Evolutionary conservation across 92 coral and sea anemone genomes (phyloP), one percentile per base, ranked within the genome.

Genomic region (Parazoanthus atlanticus): DNA sequence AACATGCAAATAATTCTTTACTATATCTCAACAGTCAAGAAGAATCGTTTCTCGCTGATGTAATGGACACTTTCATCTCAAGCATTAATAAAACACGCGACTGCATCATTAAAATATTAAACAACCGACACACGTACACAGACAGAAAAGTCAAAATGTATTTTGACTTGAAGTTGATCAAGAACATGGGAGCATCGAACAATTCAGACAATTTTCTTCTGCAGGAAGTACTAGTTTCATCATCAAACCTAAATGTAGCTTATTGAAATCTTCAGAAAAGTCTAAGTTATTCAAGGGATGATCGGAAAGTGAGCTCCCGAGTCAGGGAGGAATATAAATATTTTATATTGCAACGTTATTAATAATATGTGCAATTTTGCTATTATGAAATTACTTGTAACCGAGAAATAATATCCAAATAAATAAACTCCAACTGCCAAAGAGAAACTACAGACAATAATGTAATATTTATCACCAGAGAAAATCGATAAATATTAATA

Each of bases 371-470:
- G 69, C 12, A 47, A 19, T 29, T 31, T 54, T 54, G 41, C 54
- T 54, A 56, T 80, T 28, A 80, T 2, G 12, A 80, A 80, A 80
- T 54, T 54, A 28, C 71, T 49, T 30, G 67, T 29, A 49, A 54
- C 58, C 46, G n/a, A 38, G 47, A 25, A 34, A 29, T 64, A 56
- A 80, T 80, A 80, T 56, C 43, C 17, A 80, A 67, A 80, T 80
- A 52, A 80, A 28, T 15, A 6, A 30, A 21, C 9, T 29, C 46
- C 47, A 12, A 25, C 84, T 16, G 9, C 66, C 38, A 1, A 78
- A 9, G 34, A 31, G 13, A 80, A 80, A 80, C 4, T 15, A 74
- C 10, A 41, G 54, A 8, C 80, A 76, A 31, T 16, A 49, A 80
- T 19, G 71, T 23, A 80, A 32, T 52, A 54, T 52, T 80, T 58